A percentile compares a stretch with the other conserved stretches of the same genome.
Evolutionary conservation across 2,888 invertebrate genomes (phyloP).

Genomic region (Oasisia sp.): DNA sequence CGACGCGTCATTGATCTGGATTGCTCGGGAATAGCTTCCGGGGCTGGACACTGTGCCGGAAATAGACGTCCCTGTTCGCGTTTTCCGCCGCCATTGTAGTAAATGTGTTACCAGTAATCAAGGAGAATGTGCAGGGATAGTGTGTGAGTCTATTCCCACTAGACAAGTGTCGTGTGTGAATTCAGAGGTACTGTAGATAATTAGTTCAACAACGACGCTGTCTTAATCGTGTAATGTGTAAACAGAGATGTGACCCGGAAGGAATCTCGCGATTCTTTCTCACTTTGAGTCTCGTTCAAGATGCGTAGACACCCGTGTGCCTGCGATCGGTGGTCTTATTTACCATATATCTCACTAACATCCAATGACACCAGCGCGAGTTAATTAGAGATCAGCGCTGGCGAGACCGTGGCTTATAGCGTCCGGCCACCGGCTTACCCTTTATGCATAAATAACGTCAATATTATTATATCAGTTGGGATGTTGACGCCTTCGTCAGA

Average conservation of each 20-base stretch:
- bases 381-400: too few relatives aligned
- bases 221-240: too few relatives aligned
- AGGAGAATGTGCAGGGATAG: background rate
- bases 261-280: background rate
- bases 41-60: background rate
- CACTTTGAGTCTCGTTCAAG: background rate
- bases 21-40: background rate
- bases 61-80: background rate
- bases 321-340: too few relatives aligned
- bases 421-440: too few relatives aligned
- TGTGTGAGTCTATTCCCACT: background rate
- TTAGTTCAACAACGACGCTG: too few relatives aligned
- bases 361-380: too few relatives aligned
- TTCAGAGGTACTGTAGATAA: background rate
- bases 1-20: background rate
- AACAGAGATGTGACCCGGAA: background rate
- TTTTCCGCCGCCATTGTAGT: background rate
- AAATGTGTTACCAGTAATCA: background rate
- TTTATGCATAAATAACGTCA: too few relatives aligned
- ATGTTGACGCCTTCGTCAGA: too few relatives aligned
- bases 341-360: too few relatives aligned
- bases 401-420: too few relatives aligned
- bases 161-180: background rate
- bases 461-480: too few relatives aligned
- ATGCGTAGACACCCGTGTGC: background rate